Evolutionary conservation across 2,888 invertebrate species (phyloP).

Genomic region (Notodonta dromedarius): DNA sequence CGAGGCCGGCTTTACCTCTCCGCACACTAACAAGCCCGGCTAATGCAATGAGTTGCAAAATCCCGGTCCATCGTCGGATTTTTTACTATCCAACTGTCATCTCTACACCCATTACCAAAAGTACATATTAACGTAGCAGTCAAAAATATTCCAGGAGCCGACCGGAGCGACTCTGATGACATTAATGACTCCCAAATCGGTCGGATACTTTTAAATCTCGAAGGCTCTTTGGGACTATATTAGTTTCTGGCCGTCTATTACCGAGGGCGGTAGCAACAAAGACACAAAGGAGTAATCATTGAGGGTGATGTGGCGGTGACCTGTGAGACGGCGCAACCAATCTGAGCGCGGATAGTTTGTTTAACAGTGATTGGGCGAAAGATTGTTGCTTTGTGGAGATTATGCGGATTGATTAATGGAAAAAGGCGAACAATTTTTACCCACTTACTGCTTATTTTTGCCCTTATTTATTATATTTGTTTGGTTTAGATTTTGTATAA

Average conservation of each 20-base stretch:
- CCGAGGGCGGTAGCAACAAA: constrained; percentile 72
- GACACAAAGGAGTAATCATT: constrained; percentile 64
- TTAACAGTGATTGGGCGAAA: constrained; percentile 42
- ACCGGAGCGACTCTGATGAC: constrained; percentile 71
- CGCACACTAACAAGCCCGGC: constrained; percentile 79
- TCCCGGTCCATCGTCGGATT: constrained; percentile 43
- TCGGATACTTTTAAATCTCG: constrained; percentile 63
- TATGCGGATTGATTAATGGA: constrained; percentile 7
- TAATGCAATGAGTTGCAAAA: constrained; percentile 84
- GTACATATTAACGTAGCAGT: constrained; percentile 41
- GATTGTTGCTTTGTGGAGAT: constrained; percentile 22
- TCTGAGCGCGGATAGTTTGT: constrained; percentile 49
- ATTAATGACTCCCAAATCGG: constrained; percentile 76
- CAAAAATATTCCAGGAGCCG: constrained; percentile 67
- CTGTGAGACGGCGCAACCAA: constrained; percentile 50
- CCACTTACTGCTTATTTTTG: no score
- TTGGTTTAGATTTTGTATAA: neutral
- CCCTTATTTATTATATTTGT: no score
- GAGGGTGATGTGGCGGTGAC: constrained; percentile 61
- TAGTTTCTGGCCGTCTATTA: constrained; percentile 66
- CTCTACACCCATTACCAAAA: constrained; percentile 42
- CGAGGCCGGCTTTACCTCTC: constrained; percentile 38
- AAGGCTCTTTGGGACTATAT: constrained; percentile 59
- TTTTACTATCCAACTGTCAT: constrained; percentile 42
- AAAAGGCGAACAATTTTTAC: neutral